Evolutionary conservation across 2,113 vertebrate genomes (phyloP).

Genomic region (Stigmatopora nigra): DNA sequence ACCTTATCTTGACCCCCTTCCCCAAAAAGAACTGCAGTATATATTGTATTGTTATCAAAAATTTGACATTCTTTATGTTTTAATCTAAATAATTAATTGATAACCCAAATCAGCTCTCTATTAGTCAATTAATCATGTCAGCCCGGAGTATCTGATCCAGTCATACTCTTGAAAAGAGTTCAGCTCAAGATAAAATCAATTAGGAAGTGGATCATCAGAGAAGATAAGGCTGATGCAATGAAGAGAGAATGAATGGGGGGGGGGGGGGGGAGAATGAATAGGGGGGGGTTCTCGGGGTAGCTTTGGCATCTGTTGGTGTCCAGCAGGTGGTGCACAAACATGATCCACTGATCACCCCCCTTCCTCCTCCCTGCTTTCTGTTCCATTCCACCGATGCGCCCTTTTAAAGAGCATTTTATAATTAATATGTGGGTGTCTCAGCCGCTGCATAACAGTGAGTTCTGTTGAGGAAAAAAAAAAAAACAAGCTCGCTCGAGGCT

Average conservation of each 20-base stretch:
- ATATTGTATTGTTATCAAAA: no score
- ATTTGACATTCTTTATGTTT: no score
- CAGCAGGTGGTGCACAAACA: slow-evolving; percentile 69
- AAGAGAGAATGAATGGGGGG: slow-evolving; percentile 13
- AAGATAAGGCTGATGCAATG: slow-evolving; percentile 66
- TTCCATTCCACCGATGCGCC: slow-evolving; percentile 17
- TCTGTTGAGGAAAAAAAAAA: slow-evolving; percentile 41
- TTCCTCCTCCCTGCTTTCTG: background rate
- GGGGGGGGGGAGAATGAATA: no score
- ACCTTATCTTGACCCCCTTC: no score
- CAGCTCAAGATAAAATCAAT: background rate
- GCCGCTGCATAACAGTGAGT: slow-evolving; percentile 51
- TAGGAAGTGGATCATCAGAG: background rate
- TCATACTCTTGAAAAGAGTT: background rate
- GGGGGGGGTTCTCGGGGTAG: slow-evolving; percentile 5
- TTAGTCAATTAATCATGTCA: no score
- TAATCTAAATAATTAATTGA: no score
- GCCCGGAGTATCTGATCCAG: no score
- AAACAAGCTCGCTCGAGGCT: slow-evolving; percentile 45
- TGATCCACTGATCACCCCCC: slow-evolving; percentile 28
- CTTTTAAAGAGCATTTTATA: slow-evolving; percentile 59
- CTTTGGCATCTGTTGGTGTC: slow-evolving; percentile 21
- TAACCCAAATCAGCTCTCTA: no score
- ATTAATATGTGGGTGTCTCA: slow-evolving; percentile 62
- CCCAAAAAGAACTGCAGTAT: no score